A percentile compares a stretch with the other conserved stretches of the same genome.
phyloP scores from a whole-genome alignment of 2,797 vertebrate species.

The Pteropus rufus region DNA sequence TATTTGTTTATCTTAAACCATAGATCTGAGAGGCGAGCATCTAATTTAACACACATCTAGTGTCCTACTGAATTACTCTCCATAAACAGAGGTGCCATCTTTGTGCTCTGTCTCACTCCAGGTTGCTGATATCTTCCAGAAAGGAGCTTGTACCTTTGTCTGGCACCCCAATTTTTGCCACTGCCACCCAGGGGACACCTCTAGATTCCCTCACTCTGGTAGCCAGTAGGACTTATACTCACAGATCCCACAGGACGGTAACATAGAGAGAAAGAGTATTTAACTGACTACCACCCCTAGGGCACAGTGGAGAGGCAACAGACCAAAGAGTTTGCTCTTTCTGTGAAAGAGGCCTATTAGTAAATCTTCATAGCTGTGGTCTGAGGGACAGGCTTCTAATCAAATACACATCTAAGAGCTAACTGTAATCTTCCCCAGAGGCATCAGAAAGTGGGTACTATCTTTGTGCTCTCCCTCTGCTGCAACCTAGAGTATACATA shows the following conservation, averaged over 20 bases:
- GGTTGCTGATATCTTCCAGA: background rate
- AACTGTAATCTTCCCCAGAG: background rate
- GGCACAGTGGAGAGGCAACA: background rate
- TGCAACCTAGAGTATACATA: background rate
- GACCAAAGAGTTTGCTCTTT: background rate
- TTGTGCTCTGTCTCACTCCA: background rate
- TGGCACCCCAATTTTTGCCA: background rate
- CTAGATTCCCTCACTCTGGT: background rate
- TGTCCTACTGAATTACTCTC: background rate
- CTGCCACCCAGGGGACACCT: background rate
- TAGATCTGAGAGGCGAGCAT: background rate
- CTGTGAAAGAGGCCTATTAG: background rate
- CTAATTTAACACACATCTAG: background rate
- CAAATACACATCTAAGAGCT: background rate
- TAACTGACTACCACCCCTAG: background rate
- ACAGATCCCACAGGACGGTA: background rate
- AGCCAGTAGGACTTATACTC: background rate
- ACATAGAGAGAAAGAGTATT: background rate
- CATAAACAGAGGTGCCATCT: background rate
- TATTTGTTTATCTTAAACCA: background rate
- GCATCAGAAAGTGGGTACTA: background rate
- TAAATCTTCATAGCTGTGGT: background rate
- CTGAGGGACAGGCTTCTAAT: background rate
- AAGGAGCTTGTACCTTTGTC: background rate
- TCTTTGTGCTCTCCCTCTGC: background rate